A percentile compares a stretch with the other conserved stretches of the same genome.
Evolutionary conservation across 2,888 invertebrate species (phyloP).

Genomic region (Drosophila buzzatii): DNA sequence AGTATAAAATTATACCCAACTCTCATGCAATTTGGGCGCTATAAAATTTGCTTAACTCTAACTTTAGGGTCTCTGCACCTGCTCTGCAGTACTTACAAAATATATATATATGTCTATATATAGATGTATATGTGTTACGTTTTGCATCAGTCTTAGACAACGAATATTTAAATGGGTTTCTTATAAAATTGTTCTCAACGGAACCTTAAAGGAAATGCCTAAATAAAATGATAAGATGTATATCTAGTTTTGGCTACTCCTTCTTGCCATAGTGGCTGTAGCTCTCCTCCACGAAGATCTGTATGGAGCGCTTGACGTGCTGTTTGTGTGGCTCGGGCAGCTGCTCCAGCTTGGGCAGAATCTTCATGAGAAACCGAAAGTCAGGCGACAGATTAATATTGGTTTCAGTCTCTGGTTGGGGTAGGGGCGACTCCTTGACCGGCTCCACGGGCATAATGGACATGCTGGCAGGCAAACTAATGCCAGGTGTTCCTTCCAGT

Average conservation of each 20-base stretch:
- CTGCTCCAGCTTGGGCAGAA: conserved; percentile 82
- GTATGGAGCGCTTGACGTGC: conserved; percentile 83
- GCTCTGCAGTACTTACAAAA: conserved; percentile 21
- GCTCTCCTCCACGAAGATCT: conserved; percentile 81
- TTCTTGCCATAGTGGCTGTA: conserved; percentile 67
- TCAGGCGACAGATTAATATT: conserved; percentile 83
- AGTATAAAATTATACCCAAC: conserved; percentile 37
- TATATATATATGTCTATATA: conserved; percentile 7
- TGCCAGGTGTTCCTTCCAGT: conserved; percentile 19
- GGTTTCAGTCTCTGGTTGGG: conserved; percentile 57
- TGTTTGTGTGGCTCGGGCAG: conserved; percentile 83
- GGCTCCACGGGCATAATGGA: conserved; percentile 42
- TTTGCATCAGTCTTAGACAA: conserved; percentile 72
- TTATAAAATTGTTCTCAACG: conserved; percentile 18
- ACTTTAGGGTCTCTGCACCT: conserved; percentile 29
- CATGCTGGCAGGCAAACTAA: conserved; percentile 20
- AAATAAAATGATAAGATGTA: conserved; percentile 27
- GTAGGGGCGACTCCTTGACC: conserved; percentile 3
- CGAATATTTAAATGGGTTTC: conserved; percentile 44
- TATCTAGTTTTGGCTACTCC: conserved; percentile 31
- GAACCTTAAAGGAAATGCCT: conserved; percentile 20
- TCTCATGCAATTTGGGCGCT: conserved; percentile 17
- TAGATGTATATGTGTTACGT: conserved; percentile 13
- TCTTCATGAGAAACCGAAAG: conserved; percentile 84
- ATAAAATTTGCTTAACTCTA: conserved; percentile 30